A percentile compares a stretch with the other conserved stretches of the same genome.
Evolutionary conservation across 2,888 invertebrate species (phyloP).

Genomic region (Bhutanitis thaidina): DNA sequence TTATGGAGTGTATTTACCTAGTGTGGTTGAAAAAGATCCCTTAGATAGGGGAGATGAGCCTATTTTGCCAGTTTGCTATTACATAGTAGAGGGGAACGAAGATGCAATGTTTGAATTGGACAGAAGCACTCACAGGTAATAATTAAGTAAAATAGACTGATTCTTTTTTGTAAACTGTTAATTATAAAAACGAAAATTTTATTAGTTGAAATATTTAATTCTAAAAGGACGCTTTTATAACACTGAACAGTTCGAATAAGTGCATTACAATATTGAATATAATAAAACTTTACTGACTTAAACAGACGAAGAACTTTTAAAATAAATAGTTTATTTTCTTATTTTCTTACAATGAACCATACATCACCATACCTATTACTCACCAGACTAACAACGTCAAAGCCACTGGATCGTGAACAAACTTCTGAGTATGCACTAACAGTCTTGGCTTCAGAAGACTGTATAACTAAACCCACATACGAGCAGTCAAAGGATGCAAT

Average conservation of each 20-base stretch:
- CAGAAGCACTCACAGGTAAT: conserved; percentile 85
- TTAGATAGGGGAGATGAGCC: conserved; percentile 91
- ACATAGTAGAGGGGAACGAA: conserved; percentile 91
- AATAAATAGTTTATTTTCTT: no score
- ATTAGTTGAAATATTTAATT: no score
- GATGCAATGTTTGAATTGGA: conserved; percentile 85
- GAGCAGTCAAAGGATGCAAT: conserved; percentile 82
- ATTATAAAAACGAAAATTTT: no score
- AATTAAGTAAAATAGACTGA: conserved; percentile 15
- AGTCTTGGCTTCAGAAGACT: conserved; percentile 92
- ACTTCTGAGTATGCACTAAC: conserved; percentile 84
- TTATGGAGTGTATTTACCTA: conserved; percentile 85
- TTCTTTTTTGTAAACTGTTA: no score
- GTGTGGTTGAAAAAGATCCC: conserved; percentile 92
- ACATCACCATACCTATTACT: no score
- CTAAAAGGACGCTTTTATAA: no score
- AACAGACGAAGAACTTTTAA: no score
- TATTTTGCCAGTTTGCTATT: conserved; percentile 93
- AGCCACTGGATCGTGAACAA: conserved; percentile 87
- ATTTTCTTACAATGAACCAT: no score
- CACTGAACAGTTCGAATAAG: no score
- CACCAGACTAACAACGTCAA: conserved; percentile 52
- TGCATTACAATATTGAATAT: no score
- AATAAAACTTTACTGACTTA: no score
- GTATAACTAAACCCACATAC: conserved; percentile 80